Percentiles rank a stretch among this genome's conserved stretches.
Conservation (phyloP, 2,113 vertebrate genomes). For the Callipepla squamata region DNA sequence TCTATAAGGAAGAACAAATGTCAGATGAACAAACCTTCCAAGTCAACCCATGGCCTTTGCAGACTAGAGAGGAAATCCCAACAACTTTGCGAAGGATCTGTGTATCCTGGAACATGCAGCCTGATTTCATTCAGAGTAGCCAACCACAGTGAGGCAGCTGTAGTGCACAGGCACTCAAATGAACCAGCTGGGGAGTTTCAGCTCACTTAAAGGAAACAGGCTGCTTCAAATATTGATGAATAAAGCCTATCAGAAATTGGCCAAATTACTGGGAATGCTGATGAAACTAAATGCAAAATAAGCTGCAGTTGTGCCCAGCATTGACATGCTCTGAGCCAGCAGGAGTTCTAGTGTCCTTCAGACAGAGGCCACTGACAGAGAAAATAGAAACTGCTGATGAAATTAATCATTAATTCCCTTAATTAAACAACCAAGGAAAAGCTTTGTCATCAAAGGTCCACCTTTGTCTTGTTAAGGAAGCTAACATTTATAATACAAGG, state of each 20-base stretch:
- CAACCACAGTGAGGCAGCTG: neutral
- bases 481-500: neutral
- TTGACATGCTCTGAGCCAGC: neutral
- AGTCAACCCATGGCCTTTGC: neutral
- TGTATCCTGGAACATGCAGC: neutral
- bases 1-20: neutral
- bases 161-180: neutral
- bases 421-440: conserved; percentile 39
- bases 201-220: neutral
- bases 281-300: neutral
- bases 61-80: neutral
- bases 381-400: conserved; percentile 33
- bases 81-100: neutral
- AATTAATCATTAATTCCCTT: conserved; percentile 48
- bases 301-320: neutral
- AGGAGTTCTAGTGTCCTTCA: conserved; percentile 30
- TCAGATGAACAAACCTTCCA: neutral
- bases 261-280: conserved; percentile 31
- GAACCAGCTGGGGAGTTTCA: neutral
- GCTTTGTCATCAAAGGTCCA: conserved; percentile 11
- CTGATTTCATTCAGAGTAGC: neutral
- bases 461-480: neutral
- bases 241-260: conserved; percentile 9
- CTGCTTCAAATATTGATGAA: neutral
- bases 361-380: neutral